Base-by-base conservation (phyloP, 2,888 invertebrate genomes). In the Odontomyia ornata region DNA sequence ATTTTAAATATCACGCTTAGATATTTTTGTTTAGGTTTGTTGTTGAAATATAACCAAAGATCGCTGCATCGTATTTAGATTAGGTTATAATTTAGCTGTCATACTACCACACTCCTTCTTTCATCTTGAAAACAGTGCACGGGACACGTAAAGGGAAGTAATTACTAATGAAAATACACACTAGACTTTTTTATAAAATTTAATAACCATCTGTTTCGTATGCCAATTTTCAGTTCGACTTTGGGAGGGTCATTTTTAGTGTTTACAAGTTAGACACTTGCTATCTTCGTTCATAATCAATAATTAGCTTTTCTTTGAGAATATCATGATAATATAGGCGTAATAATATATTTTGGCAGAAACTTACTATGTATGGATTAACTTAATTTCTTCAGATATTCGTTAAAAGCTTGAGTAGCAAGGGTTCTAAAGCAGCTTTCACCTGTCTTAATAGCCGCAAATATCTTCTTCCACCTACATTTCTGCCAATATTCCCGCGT, bases 231-330 rank as follows among this genome's bases (percentile, higher is more conserved):
- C 23, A 21, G 25, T 64, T 64, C 30, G 11, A 18, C 30, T 28
- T 64, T n/a, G 64, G n/a, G 28, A 18, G 18, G 64, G 64, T 60
- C 7, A 25, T 13, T 21, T 23, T 60, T 5, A 21, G 21, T 28
- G 4, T 64, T 30, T 64, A 28, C 13, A 7, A 25, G 21, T 13
- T 30, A 27, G 30, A 4, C 64, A 64, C 11, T 64, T 64, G 25
- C 64, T 64, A 13, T 30, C 18, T 60, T 9, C 13, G 5, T 60
- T 21, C 18, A 30, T 64, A 27, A 64, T n/a, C 28, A 64, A 60
- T 60, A 28, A 64, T 28, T 64, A 64, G 64, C 64, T 28, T 64
- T 64, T 64, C 64, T 64, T 64, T 28, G 28, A 64, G 64, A 64
- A 64, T 64, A 30, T 15, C 15, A 60, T 28, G 27, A 64, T 64